These are phyloP conservation scores for Seriola dumerili DNA, from an alignment of 2,113 vertebrate genomes.

Conservation along the genomic window DNA sequence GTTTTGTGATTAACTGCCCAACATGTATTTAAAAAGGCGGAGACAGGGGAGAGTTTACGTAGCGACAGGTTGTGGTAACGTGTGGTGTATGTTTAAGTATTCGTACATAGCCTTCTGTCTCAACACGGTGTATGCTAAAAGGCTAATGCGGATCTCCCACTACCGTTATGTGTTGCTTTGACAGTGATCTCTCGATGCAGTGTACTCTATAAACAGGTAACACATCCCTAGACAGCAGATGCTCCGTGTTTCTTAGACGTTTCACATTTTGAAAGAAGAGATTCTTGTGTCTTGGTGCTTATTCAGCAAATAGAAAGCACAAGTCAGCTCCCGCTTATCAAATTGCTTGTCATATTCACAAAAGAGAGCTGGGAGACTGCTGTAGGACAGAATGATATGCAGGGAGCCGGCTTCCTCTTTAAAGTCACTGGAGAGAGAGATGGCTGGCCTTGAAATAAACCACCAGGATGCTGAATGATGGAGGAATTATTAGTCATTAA, in stretches of 20 bases:
- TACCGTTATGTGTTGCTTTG: conserved; percentile 16
- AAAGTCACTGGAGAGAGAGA: conserved; percentile 46
- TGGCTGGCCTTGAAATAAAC: conserved; percentile 44
- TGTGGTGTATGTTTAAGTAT: neutral
- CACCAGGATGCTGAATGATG: conserved; percentile 30
- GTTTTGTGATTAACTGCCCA: neutral
- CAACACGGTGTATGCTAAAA: neutral
- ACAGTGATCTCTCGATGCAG: conserved; percentile 40
- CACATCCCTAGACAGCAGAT: conserved; percentile 46
- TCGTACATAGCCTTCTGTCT: neutral
- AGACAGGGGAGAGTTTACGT: neutral
- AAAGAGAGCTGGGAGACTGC: conserved; percentile 59
- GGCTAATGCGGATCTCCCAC: conserved; percentile 11
- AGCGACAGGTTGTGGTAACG: too few species aligned
- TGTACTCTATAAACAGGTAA: conserved; percentile 45
- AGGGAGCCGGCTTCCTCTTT: conserved; percentile 29
- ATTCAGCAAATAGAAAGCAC: conserved; percentile 66
- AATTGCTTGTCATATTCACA: conserved; percentile 72
- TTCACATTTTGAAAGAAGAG: conserved; percentile 37
- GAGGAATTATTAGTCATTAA: conserved; percentile 29
- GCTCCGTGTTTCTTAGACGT: conserved; percentile 39
- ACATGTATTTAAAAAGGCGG: neutral
- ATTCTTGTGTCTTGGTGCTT: conserved; percentile 55
- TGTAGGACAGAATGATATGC: conserved; percentile 51
- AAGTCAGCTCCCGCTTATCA: conserved; percentile 72